These are phyloP conservation scores for Brachymystax lenok DNA, from an alignment of 2,797 vertebrate species.

Conservation along the genomic window DNA sequence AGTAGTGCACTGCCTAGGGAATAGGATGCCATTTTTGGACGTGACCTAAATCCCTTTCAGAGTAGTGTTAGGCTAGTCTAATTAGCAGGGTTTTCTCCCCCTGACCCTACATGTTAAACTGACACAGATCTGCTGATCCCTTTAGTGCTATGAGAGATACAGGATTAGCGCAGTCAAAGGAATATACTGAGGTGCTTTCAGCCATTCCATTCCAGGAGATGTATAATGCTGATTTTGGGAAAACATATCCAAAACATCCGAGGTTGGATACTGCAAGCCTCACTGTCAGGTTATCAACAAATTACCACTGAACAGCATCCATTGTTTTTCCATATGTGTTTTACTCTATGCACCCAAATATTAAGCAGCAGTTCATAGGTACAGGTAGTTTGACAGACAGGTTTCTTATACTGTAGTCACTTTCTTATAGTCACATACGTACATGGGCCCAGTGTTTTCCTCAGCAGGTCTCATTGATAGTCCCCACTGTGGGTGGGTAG, in stretches of 20 bases:
- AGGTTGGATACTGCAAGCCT: not conserved
- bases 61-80: slow-evolving; percentile 19
- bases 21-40: slow-evolving; percentile 21
- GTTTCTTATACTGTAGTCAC: not conserved
- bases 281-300: not conserved
- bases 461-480: not conserved
- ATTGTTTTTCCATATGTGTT: no score
- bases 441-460: no score
- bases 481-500: not conserved
- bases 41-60: slow-evolving; percentile 20
- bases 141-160: slow-evolving; percentile 27
- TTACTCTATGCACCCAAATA: no score
- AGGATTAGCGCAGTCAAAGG: slow-evolving; percentile 25
- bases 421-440: no score
- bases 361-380: no score
- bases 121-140: slow-evolving; percentile 60
- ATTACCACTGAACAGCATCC: not conserved
- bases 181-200: slow-evolving; percentile 7
- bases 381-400: not conserved
- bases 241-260: not conserved
- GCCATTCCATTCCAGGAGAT: not conserved
- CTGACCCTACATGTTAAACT: slow-evolving; percentile 62
- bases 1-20: not conserved
- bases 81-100: slow-evolving; percentile 67
- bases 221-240: not conserved